Conservation (phyloP, 2,113 vertebrate species). For the Peromyscus californicus region DNA sequence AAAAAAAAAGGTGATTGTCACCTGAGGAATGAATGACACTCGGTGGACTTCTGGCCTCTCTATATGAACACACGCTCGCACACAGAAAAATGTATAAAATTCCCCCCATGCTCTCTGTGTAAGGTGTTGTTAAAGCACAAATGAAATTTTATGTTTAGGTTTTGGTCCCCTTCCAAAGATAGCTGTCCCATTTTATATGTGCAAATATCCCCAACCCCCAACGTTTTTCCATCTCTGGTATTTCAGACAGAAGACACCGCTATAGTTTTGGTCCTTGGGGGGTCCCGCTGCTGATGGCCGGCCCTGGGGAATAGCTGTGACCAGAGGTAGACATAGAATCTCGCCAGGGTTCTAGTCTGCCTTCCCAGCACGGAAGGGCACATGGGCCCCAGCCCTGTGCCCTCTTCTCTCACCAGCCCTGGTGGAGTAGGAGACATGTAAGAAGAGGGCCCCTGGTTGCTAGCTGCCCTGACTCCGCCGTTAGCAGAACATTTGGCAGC, state of each 20-base stretch:
- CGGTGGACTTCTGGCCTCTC: neutral
- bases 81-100: neutral
- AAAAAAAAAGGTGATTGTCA: too few species aligned
- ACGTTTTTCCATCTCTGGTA: neutral
- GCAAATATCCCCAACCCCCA: too few species aligned
- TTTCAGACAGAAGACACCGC: neutral
- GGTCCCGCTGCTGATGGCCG: neutral
- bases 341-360: accelerated
- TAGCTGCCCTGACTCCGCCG: neutral
- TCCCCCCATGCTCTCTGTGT: neutral
- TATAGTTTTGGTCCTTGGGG: neutral
- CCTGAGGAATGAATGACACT: neutral
- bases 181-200: neutral
- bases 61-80: neutral
- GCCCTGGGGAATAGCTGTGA: neutral
- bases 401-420: too few species aligned
- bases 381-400: neutral
- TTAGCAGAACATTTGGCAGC: accelerated
- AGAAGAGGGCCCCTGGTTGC: too few species aligned
- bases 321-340: neutral
- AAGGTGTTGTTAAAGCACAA: neutral
- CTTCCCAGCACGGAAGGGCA: neutral
- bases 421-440: neutral
- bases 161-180: neutral
- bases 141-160: neutral